Evolutionary conservation across 1,140 invertebrate genomes (phyloP), one percentile per base, ranked within the genome.

Genomic region (Scylla paramamosain): DNA sequence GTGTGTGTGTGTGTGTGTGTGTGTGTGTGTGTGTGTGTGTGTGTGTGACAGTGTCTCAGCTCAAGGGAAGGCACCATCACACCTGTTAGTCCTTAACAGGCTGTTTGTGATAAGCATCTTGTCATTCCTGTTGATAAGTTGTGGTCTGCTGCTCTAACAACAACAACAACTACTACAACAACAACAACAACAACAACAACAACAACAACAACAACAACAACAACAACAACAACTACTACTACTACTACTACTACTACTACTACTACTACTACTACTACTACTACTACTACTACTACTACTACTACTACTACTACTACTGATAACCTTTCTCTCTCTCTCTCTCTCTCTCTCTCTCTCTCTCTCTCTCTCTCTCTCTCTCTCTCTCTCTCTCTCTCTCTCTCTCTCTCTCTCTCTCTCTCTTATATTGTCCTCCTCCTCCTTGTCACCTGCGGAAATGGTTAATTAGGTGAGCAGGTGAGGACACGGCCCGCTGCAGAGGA

Each of bases 351-450:
- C 77, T 3, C 77, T 3, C 77, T 3, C 77, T 83, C 77, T 83
- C 77, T 83, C 77, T 86, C 83, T 86, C 83, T 28, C 83, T 86
- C 83, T 86, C 83, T 86, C 83, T 86, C 83, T 86, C 83, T 83
- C 83, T 86, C 83, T 86, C 83, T 86, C 83, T 86, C 83, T 28
- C 83, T 86, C 83, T 86, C 83, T 86, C 83, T 59, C 52, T 20
- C 52, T 59, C 52, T 59, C 52, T 59, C 52, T 59, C 52, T 77
- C 67, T 77, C n/a, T 77, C n/a, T 77, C 67, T 77, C n/a, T 77
- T 20, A 2, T 8, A 16, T 8, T 77, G 0, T 77, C n/a, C n/a
- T 20, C 3, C n/a, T 77, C n/a, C n/a, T n/a, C 25, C 67, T 77
- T n/a, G 20, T 77, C n/a, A 25, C n/a, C 67, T n/a, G 67, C 67